Evolutionary conservation across 2,888 invertebrate species (phyloP).

Genomic region (Lobophora halterata): DNA sequence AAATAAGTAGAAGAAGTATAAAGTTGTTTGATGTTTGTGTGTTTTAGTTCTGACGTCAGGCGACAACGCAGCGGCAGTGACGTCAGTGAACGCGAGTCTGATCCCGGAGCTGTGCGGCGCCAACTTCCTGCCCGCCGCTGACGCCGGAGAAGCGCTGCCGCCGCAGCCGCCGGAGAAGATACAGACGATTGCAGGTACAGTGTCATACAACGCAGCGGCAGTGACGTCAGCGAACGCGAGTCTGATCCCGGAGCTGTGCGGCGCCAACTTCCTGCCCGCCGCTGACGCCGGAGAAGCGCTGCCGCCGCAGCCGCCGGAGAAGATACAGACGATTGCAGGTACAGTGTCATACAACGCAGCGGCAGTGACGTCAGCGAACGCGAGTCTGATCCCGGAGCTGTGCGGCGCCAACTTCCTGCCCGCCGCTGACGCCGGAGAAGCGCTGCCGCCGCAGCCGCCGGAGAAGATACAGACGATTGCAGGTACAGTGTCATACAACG

Average conservation of each 20-base stretch:
- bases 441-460: slow-evolving; percentile 71
- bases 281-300: slow-evolving; percentile 68
- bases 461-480: slow-evolving; percentile 80
- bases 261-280: slow-evolving; percentile 73
- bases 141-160: slow-evolving; percentile 66
- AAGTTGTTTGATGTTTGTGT: neutral
- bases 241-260: slow-evolving; percentile 65
- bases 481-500: slow-evolving; percentile 59
- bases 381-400: slow-evolving; percentile 54
- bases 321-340: slow-evolving; percentile 81
- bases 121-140: slow-evolving; percentile 71
- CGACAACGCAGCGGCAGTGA: slow-evolving; percentile 64
- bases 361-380: slow-evolving; percentile 64
- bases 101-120: slow-evolving; percentile 70
- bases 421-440: slow-evolving; percentile 62
- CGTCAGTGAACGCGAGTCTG: slow-evolving; percentile 57
- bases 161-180: slow-evolving; percentile 78
- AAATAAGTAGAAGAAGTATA: too few species aligned
- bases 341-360: slow-evolving; percentile 55
- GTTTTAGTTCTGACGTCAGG: slow-evolving; percentile 67
- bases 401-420: slow-evolving; percentile 78
- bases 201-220: slow-evolving; percentile 63
- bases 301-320: slow-evolving; percentile 70
- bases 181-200: slow-evolving; percentile 74
- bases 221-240: slow-evolving; percentile 62